Conservation (phyloP, 2,888 invertebrate genomes). For the Danaus chrysippus region DNA sequence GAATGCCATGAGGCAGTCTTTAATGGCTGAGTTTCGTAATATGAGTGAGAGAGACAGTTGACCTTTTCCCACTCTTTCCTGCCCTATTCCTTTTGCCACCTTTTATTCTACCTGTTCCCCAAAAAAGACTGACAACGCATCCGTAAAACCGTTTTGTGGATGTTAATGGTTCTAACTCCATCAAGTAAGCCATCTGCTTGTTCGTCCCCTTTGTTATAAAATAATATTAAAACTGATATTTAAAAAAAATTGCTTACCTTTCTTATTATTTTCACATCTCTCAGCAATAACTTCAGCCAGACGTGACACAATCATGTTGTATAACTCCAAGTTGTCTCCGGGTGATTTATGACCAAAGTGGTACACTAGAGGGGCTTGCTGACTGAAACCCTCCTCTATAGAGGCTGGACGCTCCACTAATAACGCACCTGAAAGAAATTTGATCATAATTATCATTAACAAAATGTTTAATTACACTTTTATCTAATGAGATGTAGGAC, state of each 20-base stretch:
- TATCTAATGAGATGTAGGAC: no score
- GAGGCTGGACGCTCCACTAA: slow-evolving; percentile 95
- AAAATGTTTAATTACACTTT: not conserved
- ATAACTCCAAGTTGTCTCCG: slow-evolving; percentile 87
- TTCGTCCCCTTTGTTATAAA: no score
- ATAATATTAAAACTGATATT: slow-evolving; percentile 14
- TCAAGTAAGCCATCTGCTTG: no score
- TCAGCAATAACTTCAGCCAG: slow-evolving; percentile 92
- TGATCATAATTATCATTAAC: slow-evolving; percentile 4
- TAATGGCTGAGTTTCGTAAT: no score
- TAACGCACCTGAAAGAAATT: slow-evolving; percentile 81
- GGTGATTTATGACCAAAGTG: slow-evolving; percentile 94
- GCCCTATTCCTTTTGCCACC: no score
- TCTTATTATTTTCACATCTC: slow-evolving; percentile 91
- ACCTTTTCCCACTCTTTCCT: no score
- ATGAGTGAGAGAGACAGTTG: no score
- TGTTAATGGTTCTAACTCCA: no score
- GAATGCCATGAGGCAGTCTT: no score
- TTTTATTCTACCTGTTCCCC: no score
- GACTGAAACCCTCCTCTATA: slow-evolving; percentile 96
- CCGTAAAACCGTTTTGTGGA: no score
- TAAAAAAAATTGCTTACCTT: slow-evolving; percentile 77
- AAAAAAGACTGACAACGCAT: no score
- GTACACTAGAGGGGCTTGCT: slow-evolving; percentile 94
- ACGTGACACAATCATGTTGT: slow-evolving; percentile 89